Conservation (phyloP, 1,140 invertebrate genomes). For the Nasonia giraulti region DNA sequence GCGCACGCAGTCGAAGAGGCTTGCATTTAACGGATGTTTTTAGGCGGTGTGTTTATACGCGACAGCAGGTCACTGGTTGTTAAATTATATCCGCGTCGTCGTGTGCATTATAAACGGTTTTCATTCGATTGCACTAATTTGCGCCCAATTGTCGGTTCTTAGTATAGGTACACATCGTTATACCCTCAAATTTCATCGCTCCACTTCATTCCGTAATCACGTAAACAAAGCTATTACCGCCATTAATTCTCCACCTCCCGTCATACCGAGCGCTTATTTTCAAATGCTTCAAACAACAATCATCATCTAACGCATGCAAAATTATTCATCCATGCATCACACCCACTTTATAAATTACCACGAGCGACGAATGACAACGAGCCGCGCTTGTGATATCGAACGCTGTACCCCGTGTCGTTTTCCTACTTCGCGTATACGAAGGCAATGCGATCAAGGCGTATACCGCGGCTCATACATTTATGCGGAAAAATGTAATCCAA, state of each 20-base stretch:
- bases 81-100: no score
- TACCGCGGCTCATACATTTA: slow-evolving; percentile 40
- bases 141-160: no score
- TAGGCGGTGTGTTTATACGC: background rate
- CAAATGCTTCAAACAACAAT: no score
- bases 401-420: background rate
- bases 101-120: background rate
- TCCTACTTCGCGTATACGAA: background rate
- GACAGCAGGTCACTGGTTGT: background rate
- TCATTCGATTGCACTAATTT: background rate
- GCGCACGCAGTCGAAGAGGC: background rate
- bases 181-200: background rate
- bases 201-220: background rate
- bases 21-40: slow-evolving; percentile 13
- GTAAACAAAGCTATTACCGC: no score
- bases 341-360: background rate
- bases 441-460: slow-evolving; percentile 9
- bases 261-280: background rate
- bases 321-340: background rate
- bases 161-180: background rate
- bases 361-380: background rate
- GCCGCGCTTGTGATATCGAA: background rate
- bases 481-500: slow-evolving; percentile 46
- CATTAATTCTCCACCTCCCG: no score
- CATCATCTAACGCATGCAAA: no score